A percentile compares a stretch with the other conserved stretches of the same genome.
Evolutionary conservation across 1,140 invertebrate species (phyloP).

Genomic region (Branchinecta lindahli): DNA sequence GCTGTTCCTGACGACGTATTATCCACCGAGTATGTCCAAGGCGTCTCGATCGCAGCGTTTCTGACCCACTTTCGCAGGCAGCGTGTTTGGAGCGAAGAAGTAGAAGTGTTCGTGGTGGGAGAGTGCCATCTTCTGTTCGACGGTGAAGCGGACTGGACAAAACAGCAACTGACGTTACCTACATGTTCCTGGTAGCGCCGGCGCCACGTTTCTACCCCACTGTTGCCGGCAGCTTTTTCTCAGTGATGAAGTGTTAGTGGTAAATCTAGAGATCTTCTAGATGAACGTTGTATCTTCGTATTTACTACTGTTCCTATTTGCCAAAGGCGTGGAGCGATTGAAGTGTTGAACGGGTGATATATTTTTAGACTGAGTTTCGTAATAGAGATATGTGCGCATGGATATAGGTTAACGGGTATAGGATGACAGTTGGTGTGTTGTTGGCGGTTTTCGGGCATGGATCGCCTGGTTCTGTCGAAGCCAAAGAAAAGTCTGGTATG

Average conservation of each 20-base stretch:
- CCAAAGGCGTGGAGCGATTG: not conserved
- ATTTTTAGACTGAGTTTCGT: not conserved
- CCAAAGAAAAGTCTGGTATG: not conserved
- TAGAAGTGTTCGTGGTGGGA: too few relatives aligned
- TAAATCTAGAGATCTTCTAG: constrained; percentile 5
- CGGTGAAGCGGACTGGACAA: too few relatives aligned
- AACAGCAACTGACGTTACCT: too few relatives aligned
- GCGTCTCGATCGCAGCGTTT: too few relatives aligned
- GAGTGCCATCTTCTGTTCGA: too few relatives aligned
- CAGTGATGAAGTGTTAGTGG: not conserved
- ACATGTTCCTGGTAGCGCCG: too few relatives aligned
- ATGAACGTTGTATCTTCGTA: constrained; percentile 10
- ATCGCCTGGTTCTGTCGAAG: not conserved
- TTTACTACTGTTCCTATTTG: constrained; percentile 12
- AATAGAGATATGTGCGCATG: not conserved
- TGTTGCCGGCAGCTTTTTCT: too few relatives aligned
- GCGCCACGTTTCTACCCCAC: too few relatives aligned
- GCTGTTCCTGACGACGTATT: too few relatives aligned
- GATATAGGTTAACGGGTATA: not conserved
- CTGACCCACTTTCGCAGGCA: too few relatives aligned
- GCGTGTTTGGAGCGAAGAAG: too few relatives aligned
- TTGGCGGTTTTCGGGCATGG: not conserved
- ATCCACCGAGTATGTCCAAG: too few relatives aligned
- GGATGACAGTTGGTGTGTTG: not conserved
- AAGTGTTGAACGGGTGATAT: not conserved